These are phyloP conservation scores for Sebastes diaconus DNA, from an alignment of 2,797 vertebrate species.

Conservation along the genomic window DNA sequence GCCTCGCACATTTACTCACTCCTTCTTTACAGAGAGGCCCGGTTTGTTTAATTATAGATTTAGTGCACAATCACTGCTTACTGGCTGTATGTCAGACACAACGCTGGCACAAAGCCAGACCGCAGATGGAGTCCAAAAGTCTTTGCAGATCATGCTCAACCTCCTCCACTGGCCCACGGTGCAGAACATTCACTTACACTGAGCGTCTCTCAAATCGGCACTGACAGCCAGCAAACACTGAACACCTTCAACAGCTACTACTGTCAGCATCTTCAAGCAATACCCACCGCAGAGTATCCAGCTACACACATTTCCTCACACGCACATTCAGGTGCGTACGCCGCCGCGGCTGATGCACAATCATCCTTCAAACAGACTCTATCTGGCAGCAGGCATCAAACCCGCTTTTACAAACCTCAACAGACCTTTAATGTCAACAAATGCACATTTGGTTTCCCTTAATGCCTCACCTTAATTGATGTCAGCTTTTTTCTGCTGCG, in stretches of 20 bases:
- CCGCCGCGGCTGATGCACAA: slow-evolving; percentile 23
- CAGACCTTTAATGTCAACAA: slow-evolving; percentile 53
- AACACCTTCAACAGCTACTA: slow-evolving; percentile 69
- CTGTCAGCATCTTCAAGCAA: slow-evolving; percentile 72
- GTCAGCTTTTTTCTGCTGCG: slow-evolving; percentile 33
- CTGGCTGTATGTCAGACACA: slow-evolving; percentile 51
- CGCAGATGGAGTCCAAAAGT: slow-evolving; percentile 61
- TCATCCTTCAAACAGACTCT: slow-evolving; percentile 46
- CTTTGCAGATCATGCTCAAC: slow-evolving; percentile 68
- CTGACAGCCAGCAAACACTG: slow-evolving; percentile 74
- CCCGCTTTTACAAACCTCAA: slow-evolving; percentile 37
- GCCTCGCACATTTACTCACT: slow-evolving; percentile 31
- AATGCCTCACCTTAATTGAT: slow-evolving; percentile 60
- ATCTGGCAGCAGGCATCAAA: slow-evolving; percentile 54
- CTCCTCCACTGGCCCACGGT: slow-evolving; percentile 59
- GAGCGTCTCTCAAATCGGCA: slow-evolving; percentile 68
- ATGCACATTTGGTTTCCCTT: slow-evolving; percentile 33
- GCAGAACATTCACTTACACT: slow-evolving; percentile 72
- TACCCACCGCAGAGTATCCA: slow-evolving; percentile 35
- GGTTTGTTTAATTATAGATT: slow-evolving; percentile 73
- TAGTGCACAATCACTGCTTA: slow-evolving; percentile 57
- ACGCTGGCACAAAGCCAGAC: slow-evolving; percentile 52
- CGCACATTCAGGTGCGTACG: background rate
- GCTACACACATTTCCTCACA: slow-evolving; percentile 21
- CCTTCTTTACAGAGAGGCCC: slow-evolving; percentile 32